Percentiles rank a stretch among this genome's conserved stretches.
Evolutionary conservation across 2,797 vertebrate species (phyloP).

Genomic region (Gallirallus australis): DNA sequence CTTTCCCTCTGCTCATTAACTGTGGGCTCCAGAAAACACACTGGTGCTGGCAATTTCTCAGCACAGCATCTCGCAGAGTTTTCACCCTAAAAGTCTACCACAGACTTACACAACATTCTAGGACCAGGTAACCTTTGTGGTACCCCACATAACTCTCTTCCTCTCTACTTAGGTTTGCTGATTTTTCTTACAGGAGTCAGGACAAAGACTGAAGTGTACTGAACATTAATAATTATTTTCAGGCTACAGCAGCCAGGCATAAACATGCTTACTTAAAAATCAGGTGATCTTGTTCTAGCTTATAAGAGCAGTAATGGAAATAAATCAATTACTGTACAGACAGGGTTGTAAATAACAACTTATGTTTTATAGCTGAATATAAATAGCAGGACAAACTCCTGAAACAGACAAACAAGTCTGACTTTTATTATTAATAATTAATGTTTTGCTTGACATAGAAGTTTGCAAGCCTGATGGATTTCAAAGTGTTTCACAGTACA

Average conservation of each 20-base stretch:
- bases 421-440: slow-evolving; percentile 17
- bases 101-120: neutral
- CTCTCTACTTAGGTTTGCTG: neutral
- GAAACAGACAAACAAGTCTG: neutral
- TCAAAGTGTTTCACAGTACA: neutral
- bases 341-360: slow-evolving; percentile 13
- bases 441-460: neutral
- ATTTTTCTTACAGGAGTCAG: neutral
- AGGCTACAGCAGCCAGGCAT: neutral
- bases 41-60: neutral
- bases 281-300: neutral
- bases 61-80: neutral
- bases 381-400: slow-evolving; percentile 16
- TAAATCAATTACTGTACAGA: neutral
- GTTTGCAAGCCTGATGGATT: neutral
- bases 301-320: neutral
- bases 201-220: neutral
- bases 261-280: neutral
- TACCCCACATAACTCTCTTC: neutral
- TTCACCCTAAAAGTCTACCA: neutral
- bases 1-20: neutral
- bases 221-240: neutral
- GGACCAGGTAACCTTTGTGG: neutral
- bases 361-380: neutral
- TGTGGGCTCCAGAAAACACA: neutral